A percentile compares a stretch with the other conserved stretches of the same genome.
phyloP scores from a whole-genome alignment of 2,113 vertebrate genomes.

The Sturnus vulgaris region DNA sequence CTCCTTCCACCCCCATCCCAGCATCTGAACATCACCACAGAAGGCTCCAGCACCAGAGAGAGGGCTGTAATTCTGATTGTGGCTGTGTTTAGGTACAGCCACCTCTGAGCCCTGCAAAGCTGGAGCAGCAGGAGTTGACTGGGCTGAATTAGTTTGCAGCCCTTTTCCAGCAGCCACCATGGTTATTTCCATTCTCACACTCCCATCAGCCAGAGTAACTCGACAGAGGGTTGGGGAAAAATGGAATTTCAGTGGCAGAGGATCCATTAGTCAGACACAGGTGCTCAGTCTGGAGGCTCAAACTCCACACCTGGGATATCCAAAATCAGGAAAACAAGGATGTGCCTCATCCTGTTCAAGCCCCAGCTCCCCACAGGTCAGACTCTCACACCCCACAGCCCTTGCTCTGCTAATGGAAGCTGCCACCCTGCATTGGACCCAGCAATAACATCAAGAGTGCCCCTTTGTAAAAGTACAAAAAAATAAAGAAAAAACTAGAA shows the following conservation, averaged over 20 bases:
- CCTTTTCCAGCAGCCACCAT: neutral
- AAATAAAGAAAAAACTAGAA: neutral
- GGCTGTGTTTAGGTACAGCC: neutral
- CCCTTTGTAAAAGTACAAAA: neutral
- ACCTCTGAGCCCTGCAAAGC: neutral
- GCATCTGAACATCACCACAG: neutral
- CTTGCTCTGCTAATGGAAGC: neutral
- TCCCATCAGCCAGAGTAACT: neutral
- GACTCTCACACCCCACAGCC: neutral
- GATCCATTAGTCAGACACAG: neutral
- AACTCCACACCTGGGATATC: neutral
- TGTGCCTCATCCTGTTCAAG: neutral
- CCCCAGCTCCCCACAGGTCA: neutral
- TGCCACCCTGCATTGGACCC: neutral
- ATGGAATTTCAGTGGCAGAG: neutral
- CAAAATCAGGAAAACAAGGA: neutral
- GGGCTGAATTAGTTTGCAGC: neutral
- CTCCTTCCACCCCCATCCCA: neutral
- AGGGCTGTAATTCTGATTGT: rapidly evolving
- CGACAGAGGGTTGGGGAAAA: rapidly evolving
- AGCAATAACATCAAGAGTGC: neutral
- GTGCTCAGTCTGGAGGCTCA: neutral
- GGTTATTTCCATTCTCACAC: neutral
- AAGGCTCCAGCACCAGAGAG: neutral
- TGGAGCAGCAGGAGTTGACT: neutral